A percentile compares a stretch with the other conserved stretches of the same genome.
These are phyloP conservation scores for Agrochola macilenta DNA, from an alignment of 2,888 invertebrate genomes.

Conservation along the genomic window DNA sequence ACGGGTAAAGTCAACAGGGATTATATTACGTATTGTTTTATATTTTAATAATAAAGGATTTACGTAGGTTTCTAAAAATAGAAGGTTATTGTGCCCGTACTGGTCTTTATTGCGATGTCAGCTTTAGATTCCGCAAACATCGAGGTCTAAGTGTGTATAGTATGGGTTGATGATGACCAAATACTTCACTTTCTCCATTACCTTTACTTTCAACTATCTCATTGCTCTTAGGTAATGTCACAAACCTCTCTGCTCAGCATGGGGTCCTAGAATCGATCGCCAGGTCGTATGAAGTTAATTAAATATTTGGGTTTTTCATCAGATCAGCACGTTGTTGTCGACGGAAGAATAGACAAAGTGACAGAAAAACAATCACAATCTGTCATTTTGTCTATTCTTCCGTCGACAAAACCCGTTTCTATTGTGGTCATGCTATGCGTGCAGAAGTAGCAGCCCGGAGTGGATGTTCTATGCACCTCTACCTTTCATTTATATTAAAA, in stretches of 20 bases:
- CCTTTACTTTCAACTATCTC: not conserved
- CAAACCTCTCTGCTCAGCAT: not conserved
- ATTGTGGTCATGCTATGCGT: too few relatives aligned
- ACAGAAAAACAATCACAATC: too few relatives aligned
- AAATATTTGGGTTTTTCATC: not conserved
- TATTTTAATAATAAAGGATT: conserved; percentile 56
- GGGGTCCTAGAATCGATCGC: not conserved
- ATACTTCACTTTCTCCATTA: not conserved
- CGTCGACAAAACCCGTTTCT: too few relatives aligned
- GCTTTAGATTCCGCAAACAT: conserved; percentile 11
- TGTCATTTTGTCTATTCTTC: too few relatives aligned
- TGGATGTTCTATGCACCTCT: not conserved
- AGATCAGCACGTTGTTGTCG: too few relatives aligned
- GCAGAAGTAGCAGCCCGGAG: too few relatives aligned
- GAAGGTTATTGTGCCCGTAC: conserved; percentile 29
- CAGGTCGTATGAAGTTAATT: not conserved
- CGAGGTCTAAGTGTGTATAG: too few relatives aligned
- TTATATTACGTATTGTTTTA: conserved; percentile 55
- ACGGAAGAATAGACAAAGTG: too few relatives aligned
- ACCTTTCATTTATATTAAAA: too few relatives aligned
- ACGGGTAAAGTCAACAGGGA: conserved; percentile 74
- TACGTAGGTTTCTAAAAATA: conserved; percentile 48
- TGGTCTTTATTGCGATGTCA: conserved; percentile 14
- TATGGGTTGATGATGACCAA: not conserved
- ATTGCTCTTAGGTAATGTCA: not conserved